phyloP scores from a whole-genome alignment of 1,140 invertebrate species.

The Drosophila nasuta region DNA sequence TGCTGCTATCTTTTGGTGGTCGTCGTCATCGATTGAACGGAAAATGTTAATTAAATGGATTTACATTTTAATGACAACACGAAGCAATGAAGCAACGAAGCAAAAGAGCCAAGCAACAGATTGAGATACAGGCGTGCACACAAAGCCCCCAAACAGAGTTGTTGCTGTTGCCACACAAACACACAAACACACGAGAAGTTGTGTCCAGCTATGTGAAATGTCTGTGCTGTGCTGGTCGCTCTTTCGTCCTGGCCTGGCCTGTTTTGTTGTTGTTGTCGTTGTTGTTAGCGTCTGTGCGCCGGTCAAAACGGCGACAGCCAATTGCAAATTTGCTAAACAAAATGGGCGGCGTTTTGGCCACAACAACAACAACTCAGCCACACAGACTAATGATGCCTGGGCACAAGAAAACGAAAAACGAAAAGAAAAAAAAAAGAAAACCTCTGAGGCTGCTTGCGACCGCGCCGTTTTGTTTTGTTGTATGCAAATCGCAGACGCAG shows the following conservation, averaged over 20 bases:
- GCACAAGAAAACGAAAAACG: background rate
- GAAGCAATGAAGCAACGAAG: conserved; percentile 46
- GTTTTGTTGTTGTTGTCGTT: too few relatives aligned
- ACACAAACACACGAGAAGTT: conserved; percentile 3
- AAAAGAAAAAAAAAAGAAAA: too few relatives aligned
- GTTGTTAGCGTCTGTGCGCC: conserved; percentile 23
- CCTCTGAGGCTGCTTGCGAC: conserved; percentile 5
- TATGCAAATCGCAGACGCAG: conserved; percentile 43
- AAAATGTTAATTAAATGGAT: conserved; percentile 82
- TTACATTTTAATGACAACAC: conserved; percentile 83
- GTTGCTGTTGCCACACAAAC: conserved; percentile 25
- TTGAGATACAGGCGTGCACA: conserved; percentile 62
- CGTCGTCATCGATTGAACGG: conserved; percentile 37
- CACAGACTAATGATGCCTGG: conserved; percentile 35
- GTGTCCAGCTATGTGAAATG: conserved; percentile 5
- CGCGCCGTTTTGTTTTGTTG: conserved; percentile 31
- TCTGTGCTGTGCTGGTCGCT: background rate
- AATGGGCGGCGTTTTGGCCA: conserved; percentile 71
- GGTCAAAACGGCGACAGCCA: conserved; percentile 51
- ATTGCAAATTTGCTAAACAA: conserved; percentile 80
- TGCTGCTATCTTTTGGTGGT: conserved; percentile 69
- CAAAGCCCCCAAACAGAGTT: conserved; percentile 31
- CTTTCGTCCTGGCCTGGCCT: conserved; percentile 12
- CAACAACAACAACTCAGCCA: background rate
- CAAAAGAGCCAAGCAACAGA: conserved; percentile 39